Evolutionary conservation across 2,888 invertebrate species (phyloP), one percentile per base, ranked within the genome.

Genomic region (Tanytarsus gracilentus): DNA sequence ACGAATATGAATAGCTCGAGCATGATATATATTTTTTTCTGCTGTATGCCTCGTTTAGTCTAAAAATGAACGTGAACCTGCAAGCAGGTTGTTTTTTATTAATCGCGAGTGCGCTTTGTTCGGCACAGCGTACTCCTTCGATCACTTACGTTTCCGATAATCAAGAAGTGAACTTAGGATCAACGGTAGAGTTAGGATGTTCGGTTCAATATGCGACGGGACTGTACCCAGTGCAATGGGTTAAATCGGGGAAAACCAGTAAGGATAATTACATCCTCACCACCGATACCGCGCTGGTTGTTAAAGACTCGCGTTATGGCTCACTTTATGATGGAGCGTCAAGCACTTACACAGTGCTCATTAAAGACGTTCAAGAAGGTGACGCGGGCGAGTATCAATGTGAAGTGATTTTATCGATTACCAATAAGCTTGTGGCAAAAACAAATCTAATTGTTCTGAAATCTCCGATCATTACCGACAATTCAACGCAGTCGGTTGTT

Each of bases 331-430:
- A 91, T 68, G 81, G 75, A 51, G 83, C 86, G 0, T 88, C 89
- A 1, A 86, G 89, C 1, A 89, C 89, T 0, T 92, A 85, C 68
- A 85, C 86, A 1, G 75, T 93, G 18, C 75, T 91, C 83, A 84
- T 93, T 16, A 92, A 89, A 73, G 93, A 94, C 68, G 89, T 94
- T 56, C 93, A 94, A 76, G 94, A 94, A 72, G 92, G 90, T 0
- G 94, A 94, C 69, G 89, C 92, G 0, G 93, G 92, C 3, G 81
- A 79, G 67, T 94, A 94, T 71, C 84, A 86, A 64, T 94, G 94
- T 67, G 89, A 91, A 70, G 86, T 94, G 16, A 74, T 92, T 16
- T 85, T 92, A 61, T 85, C 89, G 0, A 77, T 88, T 0, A 85
- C 79, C 64, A 90, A 84, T 71, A 84, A 84, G 70, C 86, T 92